Conservation (phyloP, 2,113 vertebrate species). For the Prinia subflava region DNA sequence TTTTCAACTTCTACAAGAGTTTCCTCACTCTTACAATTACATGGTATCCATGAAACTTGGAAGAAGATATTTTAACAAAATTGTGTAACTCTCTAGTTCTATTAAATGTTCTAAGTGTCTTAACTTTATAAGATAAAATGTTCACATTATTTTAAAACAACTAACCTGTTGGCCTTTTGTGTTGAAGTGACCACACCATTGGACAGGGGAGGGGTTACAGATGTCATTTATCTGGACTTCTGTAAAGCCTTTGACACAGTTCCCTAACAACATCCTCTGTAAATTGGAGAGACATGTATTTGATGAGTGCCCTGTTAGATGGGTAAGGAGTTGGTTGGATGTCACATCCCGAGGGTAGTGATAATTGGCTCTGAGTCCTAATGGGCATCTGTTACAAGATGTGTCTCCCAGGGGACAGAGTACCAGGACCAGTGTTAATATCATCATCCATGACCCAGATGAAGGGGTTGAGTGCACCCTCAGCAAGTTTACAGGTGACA, state of each 20-base stretch:
- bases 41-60: not conserved
- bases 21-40: not conserved
- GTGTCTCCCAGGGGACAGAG: not conserved
- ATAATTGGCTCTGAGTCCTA: not conserved
- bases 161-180: fast-evolving
- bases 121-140: not conserved
- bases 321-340: not conserved
- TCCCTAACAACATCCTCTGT: not conserved
- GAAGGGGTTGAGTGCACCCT: not conserved
- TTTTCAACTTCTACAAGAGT: not conserved
- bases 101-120: not conserved
- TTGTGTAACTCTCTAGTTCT: not conserved
- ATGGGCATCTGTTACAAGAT: not conserved
- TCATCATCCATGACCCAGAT: not conserved
- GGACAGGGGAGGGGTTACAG: not conserved
- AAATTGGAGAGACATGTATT: not conserved
- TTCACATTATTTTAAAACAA: not conserved
- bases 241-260: not conserved
- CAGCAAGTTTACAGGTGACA: not conserved
- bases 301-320: not conserved
- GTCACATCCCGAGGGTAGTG: not conserved
- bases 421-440: not conserved
- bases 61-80: not conserved
- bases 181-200: not conserved
- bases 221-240: not conserved